These are phyloP conservation scores for Chrysotoxum bicinctum DNA, from an alignment of 2,888 invertebrate genomes.

Conservation along the genomic window DNA sequence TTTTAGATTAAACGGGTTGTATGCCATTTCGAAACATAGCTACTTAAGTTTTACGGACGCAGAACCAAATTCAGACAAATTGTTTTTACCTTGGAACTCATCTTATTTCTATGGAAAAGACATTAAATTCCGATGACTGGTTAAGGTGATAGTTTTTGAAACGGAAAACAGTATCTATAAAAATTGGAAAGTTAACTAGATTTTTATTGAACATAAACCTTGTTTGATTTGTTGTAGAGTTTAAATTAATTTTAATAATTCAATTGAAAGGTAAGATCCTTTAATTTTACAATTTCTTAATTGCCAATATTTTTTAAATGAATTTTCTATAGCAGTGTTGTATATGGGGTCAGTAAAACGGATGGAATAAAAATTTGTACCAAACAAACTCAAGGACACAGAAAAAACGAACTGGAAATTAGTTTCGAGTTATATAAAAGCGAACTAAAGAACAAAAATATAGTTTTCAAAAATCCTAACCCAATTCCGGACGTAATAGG, in stretches of 20 bases:
- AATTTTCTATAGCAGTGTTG: no score
- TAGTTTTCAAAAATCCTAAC: no score
- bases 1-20: constrained; percentile 13
- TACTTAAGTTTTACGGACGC: neutral
- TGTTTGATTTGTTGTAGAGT: neutral
- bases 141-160: neutral
- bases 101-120: neutral
- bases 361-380: no score
- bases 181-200: no score
- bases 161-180: neutral
- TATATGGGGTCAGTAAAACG: no score
- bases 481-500: no score
- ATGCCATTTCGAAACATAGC: neutral
- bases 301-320: no score
- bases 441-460: no score
- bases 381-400: no score
- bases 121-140: neutral
- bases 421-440: no score
- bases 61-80: neutral
- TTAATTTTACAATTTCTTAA: neutral
- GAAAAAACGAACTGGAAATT: no score
- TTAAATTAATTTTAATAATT: neutral
- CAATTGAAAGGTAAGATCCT: neutral
- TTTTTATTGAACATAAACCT: neutral
- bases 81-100: neutral